These are phyloP conservation scores for Propsilocerus akamusi DNA, from an alignment of 1,140 invertebrate genomes.

Conservation along the genomic window DNA sequence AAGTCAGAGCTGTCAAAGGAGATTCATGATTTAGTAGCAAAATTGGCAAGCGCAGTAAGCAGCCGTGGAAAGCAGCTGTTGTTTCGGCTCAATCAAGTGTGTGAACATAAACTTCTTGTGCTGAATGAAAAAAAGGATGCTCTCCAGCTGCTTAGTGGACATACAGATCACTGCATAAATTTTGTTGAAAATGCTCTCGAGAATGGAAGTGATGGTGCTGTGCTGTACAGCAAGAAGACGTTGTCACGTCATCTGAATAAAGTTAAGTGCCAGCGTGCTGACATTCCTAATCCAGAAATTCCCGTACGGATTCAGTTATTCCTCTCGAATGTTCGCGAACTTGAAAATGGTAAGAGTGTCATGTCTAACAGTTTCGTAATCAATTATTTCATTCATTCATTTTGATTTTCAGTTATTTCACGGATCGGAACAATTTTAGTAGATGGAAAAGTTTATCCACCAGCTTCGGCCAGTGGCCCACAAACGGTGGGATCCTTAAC, in stretches of 20 bases:
- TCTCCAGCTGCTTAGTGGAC: slow-evolving; percentile 53
- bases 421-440: slow-evolving; percentile 57
- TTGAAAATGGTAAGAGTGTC: slow-evolving; percentile 41
- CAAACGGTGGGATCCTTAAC: slow-evolving; percentile 10
- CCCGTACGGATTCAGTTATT: slow-evolving; percentile 57
- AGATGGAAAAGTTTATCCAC: slow-evolving; percentile 39
- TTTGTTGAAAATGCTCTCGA: slow-evolving; percentile 61
- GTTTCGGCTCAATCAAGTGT: slow-evolving; percentile 59
- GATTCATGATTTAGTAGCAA: slow-evolving; percentile 69
- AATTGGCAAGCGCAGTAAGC: slow-evolving; percentile 67
- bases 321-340: slow-evolving; percentile 55
- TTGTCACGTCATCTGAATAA: slow-evolving; percentile 52
- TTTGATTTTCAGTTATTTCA: slow-evolving; percentile 36
- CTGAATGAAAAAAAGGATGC: slow-evolving; percentile 66
- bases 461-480: too few relatives aligned
- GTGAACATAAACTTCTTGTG: slow-evolving; percentile 63
- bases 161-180: slow-evolving; percentile 71
- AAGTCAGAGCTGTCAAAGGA: slow-evolving; percentile 65
- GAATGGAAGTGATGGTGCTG: slow-evolving; percentile 62
- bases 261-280: slow-evolving; percentile 56
- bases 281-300: slow-evolving; percentile 71
- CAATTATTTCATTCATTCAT: neutral
- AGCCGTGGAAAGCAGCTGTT: slow-evolving; percentile 62
- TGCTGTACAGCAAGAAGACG: slow-evolving; percentile 66
- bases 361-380: slow-evolving; percentile 1